Conservation (phyloP, 1,140 invertebrate genomes). For the Rhysida immarginata region DNA sequence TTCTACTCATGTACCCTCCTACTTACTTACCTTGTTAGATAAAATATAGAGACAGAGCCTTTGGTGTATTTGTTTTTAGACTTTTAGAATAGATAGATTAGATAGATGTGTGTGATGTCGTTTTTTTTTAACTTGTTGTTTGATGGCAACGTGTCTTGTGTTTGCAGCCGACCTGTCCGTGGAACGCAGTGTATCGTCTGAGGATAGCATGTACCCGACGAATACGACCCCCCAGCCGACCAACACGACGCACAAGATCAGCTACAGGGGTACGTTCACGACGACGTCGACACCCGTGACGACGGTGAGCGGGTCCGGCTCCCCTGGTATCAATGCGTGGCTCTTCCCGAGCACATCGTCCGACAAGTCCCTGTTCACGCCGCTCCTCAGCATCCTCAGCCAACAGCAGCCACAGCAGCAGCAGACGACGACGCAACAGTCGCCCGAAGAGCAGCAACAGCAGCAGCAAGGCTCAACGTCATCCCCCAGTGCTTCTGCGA, state of each 20-base stretch:
- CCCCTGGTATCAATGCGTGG: slow-evolving; percentile 2
- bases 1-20: no score
- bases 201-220: slow-evolving; percentile 18
- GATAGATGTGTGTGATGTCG: no score
- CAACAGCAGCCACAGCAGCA: slow-evolving; percentile 13
- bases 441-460: neutral
- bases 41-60: no score
- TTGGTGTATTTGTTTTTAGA: no score
- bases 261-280: slow-evolving; percentile 30
- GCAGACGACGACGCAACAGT: slow-evolving; percentile 9
- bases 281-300: slow-evolving; percentile 15
- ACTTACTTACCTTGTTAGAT: no score
- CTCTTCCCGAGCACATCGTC: neutral
- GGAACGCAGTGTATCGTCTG: slow-evolving; percentile 13
- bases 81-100: no score
- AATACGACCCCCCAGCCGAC: slow-evolving; percentile 16
- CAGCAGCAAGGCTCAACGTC: slow-evolving; percentile 5
- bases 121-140: no score
- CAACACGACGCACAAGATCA: slow-evolving; percentile 24
- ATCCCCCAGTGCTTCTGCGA: no score
- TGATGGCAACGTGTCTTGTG: no score
- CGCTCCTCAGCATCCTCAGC: slow-evolving; percentile 13
- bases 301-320: neutral
- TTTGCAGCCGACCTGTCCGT: slow-evolving; percentile 18
- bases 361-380: slow-evolving; percentile 13